Conservation (phyloP, 2,888 invertebrate genomes). For the Biston betularia region DNA sequence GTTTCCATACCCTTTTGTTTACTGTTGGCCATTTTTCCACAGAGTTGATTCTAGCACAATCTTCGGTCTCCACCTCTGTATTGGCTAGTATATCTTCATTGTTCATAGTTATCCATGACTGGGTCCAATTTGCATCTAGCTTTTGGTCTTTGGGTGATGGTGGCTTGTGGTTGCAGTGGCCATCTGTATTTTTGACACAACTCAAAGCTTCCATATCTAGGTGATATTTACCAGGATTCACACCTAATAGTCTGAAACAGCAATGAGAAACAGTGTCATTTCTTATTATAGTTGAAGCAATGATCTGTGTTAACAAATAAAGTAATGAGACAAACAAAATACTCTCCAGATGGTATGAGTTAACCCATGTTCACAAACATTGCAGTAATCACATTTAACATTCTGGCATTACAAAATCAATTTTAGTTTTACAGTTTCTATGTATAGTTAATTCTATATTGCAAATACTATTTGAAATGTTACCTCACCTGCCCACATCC, state of each 20-base stretch:
- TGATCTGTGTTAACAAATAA: not conserved
- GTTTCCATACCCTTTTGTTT: conserved; percentile 68
- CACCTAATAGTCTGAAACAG: conserved; percentile 70
- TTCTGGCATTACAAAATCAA: no score
- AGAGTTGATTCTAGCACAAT: conserved; percentile 71
- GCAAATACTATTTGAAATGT: not conserved
- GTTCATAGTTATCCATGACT: conserved; percentile 51
- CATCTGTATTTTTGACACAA: conserved; percentile 74
- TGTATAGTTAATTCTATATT: no score
- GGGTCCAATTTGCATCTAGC: conserved; percentile 48
- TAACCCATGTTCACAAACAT: no score
- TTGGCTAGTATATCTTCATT: conserved; percentile 52
- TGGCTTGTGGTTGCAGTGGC: conserved; percentile 72
- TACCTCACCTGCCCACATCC: conserved; percentile 70
- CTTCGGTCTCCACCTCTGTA: conserved; percentile 60
- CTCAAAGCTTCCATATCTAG: conserved; percentile 72
- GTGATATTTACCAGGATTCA: conserved; percentile 75
- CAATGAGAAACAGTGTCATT: not conserved
- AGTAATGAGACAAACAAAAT: no score
- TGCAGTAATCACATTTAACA: no score
- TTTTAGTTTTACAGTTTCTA: no score
- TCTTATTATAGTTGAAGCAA: not conserved
- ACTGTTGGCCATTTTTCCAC: conserved; percentile 72
- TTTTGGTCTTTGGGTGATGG: conserved; percentile 48
- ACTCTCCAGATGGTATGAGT: no score